Percentiles rank a stretch among this genome's conserved stretches.
These are phyloP conservation scores for Porites cylindrica DNA, from an alignment of 92 coral and sea anemone species.

Conservation along the genomic window DNA sequence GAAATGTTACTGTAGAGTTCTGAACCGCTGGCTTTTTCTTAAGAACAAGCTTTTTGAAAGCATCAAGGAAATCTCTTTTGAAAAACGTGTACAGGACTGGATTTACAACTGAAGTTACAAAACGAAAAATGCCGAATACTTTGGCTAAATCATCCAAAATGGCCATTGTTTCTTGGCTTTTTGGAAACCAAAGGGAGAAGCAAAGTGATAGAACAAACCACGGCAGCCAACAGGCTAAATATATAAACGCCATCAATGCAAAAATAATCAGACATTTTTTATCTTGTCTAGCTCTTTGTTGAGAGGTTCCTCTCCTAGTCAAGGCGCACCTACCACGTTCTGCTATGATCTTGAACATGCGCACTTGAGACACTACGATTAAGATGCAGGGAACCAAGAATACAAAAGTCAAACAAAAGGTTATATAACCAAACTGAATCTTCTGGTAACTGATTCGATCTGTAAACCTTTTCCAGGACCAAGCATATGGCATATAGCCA, in stretches of 20 bases:
- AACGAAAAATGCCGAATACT: constrained; percentile 53
- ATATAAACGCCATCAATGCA: constrained; percentile 68
- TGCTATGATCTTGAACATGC: constrained; percentile 64
- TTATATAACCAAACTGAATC: constrained; percentile 63
- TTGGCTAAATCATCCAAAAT: background rate
- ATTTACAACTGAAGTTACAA: constrained; percentile 55
- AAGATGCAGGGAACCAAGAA: constrained; percentile 74
- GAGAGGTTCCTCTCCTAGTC: background rate
- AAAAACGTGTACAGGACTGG: constrained; percentile 70
- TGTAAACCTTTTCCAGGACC: constrained; percentile 21
- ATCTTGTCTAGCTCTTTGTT: constrained; percentile 31
- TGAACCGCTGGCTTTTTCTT: background rate
- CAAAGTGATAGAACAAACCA: constrained; percentile 59
- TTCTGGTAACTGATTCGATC: constrained; percentile 1
- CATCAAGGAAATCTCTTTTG: constrained; percentile 60
- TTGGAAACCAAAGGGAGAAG: constrained; percentile 39
- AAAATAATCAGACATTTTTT: constrained; percentile 58
- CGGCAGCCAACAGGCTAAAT: constrained; percentile 76
- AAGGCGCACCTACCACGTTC: constrained; percentile 9
- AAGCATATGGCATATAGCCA: constrained; percentile 69
- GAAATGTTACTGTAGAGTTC: background rate
- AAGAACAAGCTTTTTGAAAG: constrained; percentile 22
- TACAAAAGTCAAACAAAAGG: constrained; percentile 67
- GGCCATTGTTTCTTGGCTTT: background rate
- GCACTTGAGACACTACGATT: constrained; percentile 61